A percentile compares a stretch with the other conserved stretches of the same genome.
Conservation (phyloP, 1,140 invertebrate species). For the Druon quercuslanigerum region DNA sequence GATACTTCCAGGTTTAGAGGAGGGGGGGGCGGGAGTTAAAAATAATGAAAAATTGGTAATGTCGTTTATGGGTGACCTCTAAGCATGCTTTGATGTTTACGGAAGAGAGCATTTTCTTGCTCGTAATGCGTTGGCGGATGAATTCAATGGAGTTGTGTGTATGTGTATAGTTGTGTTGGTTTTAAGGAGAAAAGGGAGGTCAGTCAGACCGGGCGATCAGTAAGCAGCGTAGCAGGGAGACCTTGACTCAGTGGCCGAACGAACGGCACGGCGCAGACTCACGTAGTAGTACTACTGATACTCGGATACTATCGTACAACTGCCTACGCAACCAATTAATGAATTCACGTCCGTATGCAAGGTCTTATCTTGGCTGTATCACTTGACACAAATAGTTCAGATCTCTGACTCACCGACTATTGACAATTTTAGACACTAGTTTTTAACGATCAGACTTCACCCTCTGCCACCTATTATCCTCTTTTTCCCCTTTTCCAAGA, state of each 20-base stretch:
- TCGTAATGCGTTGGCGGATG: no score
- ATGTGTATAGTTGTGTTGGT: slow-evolving; percentile 33
- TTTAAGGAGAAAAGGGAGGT: slow-evolving; percentile 58
- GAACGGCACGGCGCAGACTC: slow-evolving; percentile 8
- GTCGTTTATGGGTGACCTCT: no score
- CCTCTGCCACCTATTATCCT: no score
- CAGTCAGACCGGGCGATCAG: slow-evolving; percentile 57
- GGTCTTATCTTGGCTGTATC: not conserved
- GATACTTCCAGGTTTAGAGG: no score
- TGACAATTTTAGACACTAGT: no score
- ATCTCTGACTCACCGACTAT: no score
- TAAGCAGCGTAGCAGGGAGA: slow-evolving; percentile 42
- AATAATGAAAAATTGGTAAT: no score
- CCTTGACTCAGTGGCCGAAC: slow-evolving; percentile 67
- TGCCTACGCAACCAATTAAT: slow-evolving; percentile 54
- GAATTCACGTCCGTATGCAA: slow-evolving; percentile 45
- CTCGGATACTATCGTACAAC: slow-evolving; percentile 36
- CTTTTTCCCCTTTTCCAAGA: no score
- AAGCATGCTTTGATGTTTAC: no score
- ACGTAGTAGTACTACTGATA: not conserved
- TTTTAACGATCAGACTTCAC: no score
- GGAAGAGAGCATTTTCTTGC: not conserved
- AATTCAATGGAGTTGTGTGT: no score
- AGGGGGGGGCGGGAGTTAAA: no score
- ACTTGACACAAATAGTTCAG: not conserved